A percentile compares a stretch with the other conserved stretches of the same genome.
These are phyloP conservation scores for Bradypus variegatus DNA, from an alignment of 2,797 vertebrate species.

Conservation along the genomic window DNA sequence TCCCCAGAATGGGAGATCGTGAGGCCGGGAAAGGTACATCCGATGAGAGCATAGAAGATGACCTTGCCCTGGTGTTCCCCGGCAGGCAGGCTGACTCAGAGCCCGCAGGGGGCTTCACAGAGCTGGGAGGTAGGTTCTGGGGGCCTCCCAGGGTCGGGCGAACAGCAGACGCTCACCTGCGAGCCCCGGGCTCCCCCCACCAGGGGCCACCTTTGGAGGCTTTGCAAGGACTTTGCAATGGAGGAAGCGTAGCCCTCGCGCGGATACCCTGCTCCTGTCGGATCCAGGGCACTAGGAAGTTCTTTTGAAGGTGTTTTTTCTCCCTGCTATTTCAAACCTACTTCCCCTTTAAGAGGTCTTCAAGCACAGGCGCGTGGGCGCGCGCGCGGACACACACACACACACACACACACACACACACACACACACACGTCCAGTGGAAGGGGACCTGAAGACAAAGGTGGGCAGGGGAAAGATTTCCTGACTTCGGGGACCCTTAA, in stretches of 20 bases:
- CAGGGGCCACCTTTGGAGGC: neutral
- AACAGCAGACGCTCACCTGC: neutral
- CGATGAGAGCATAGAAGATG: neutral
- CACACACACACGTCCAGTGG: neutral
- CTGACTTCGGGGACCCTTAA: accelerated
- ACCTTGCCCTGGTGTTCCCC: conserved; percentile 14
- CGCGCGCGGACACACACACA: too few species aligned
- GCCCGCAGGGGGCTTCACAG: conserved; percentile 41
- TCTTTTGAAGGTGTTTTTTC: neutral
- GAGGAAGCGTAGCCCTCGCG: too few species aligned
- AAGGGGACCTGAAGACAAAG: neutral
- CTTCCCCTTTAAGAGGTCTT: conserved; percentile 24
- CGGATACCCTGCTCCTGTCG: neutral
- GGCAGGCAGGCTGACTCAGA: conserved; percentile 28
- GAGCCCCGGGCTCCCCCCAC: neutral
- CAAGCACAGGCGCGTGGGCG: too few species aligned
- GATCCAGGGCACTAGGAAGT: neutral
- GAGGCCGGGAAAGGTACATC: neutral
- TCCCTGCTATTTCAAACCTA: neutral
- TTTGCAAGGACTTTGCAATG: neutral
- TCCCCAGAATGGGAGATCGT: neutral
- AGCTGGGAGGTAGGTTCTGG: neutral
- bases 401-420: neutral
- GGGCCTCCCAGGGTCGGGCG: neutral
- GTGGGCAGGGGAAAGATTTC: neutral